Percentiles rank a stretch among this genome's conserved stretches.
Conservation (phyloP, 1,140 invertebrate species). For the Ylistrum balloti region DNA sequence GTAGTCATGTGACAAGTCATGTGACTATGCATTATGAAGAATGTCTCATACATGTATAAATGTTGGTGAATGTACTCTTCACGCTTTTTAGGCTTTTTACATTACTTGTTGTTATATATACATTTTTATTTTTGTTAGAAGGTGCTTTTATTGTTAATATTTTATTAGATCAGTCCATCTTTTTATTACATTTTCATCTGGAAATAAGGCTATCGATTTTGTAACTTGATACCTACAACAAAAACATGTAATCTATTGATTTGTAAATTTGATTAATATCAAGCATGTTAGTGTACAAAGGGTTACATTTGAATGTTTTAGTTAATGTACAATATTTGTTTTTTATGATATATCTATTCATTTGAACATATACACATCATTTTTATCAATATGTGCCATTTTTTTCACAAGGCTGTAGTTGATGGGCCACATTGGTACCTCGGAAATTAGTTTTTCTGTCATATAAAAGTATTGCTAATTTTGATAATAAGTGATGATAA, state of each 20-base stretch:
- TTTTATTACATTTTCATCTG: conserved; percentile 14
- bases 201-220: not conserved
- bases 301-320: too few species aligned
- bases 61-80: not conserved
- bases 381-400: not conserved
- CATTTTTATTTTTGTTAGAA: conserved; percentile 40
- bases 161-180: conserved; percentile 16
- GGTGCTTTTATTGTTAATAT: conserved; percentile 40
- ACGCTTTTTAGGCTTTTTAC: conserved; percentile 37
- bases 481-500: too few species aligned
- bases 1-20: not conserved
- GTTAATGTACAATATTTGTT: too few species aligned
- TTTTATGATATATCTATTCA: too few species aligned
- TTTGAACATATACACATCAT: too few species aligned
- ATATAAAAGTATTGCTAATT: too few species aligned
- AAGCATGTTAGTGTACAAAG: too few species aligned
- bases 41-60: not conserved
- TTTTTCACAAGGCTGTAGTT: not conserved
- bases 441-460: not conserved
- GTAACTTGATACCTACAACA: not conserved
- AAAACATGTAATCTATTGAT: too few species aligned
- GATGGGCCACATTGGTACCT: not conserved
- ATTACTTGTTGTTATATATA: conserved; percentile 30
- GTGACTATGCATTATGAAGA: not conserved
- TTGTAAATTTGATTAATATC: too few species aligned